Percentiles rank a stretch among this genome's conserved stretches.
phyloP scores from a whole-genome alignment of 2,888 invertebrate genomes.

The Microplitis deprimator region DNA sequence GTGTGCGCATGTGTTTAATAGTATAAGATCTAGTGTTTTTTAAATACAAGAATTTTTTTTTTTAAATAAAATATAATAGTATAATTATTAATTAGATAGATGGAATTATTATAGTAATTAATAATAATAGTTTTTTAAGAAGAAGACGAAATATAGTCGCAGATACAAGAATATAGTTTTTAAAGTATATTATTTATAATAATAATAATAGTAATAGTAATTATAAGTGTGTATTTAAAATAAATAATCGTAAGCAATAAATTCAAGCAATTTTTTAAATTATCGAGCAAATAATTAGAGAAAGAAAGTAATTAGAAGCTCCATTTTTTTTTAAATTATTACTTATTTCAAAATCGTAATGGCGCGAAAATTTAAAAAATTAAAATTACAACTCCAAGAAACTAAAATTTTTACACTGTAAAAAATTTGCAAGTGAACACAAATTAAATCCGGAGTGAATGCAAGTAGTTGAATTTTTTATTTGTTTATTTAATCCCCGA shows the following conservation, averaged over 20 bases:
- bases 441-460: no score
- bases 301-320: neutral
- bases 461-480: no score
- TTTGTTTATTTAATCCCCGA: no score
- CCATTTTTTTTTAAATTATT: no score
- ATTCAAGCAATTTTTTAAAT: neutral
- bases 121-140: slow-evolving; percentile 37
- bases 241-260: neutral
- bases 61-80: slow-evolving; percentile 32
- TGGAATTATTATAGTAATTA: slow-evolving; percentile 28
- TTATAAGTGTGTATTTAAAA: neutral
- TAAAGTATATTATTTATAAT: slow-evolving; percentile 46
- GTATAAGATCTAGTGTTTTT: slow-evolving; percentile 46
- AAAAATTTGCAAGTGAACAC: no score
- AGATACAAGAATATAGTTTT: slow-evolving; percentile 45
- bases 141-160: slow-evolving; percentile 51
- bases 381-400: no score
- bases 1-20: no score
- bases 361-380: no score
- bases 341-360: no score
- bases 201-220: neutral
- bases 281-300: neutral
- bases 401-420: no score
- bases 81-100: slow-evolving; percentile 39
- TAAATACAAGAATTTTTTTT: slow-evolving; percentile 32